A percentile compares a stretch with the other conserved stretches of the same genome.
Evolutionary conservation across 35 echinoderm and acorn worm species (phyloP).

Genomic region (Diadema setosum): DNA sequence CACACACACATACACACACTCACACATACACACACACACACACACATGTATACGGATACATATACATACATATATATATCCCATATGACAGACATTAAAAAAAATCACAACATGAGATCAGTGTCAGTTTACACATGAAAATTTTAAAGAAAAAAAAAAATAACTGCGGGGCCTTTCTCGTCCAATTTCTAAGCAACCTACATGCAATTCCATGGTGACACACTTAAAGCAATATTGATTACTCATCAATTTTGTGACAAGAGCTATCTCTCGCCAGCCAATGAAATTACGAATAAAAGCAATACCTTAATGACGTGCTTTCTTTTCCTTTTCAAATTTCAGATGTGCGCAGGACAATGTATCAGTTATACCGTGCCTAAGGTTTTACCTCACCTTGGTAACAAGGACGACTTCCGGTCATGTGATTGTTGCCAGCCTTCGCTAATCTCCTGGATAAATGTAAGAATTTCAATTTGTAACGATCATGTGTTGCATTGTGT

Average conservation of each 20-base stretch:
- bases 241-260: not conserved
- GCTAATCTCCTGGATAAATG: not conserved
- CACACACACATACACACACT: not conserved
- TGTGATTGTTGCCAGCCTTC: not conserved
- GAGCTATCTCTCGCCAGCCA: too few relatives aligned
- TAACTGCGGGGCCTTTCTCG: not conserved
- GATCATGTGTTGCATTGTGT: too few relatives aligned
- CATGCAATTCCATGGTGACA: not conserved
- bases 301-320: not conserved
- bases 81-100: too few relatives aligned
- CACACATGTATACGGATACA: not conserved
- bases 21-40: not conserved
- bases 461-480: too few relatives aligned
- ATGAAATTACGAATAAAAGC: too few relatives aligned
- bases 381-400: not conserved
- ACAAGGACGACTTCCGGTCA: not conserved
- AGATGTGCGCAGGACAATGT: not conserved
- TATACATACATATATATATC: too few relatives aligned
- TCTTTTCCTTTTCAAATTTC: not conserved
- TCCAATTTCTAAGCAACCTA: not conserved
- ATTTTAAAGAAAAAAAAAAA: too few relatives aligned
- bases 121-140: too few relatives aligned
- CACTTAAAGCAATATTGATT: not conserved
- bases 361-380: not conserved
- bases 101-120: too few relatives aligned